Conservation (phyloP, 2,888 invertebrate species). For the Clostera curtula region DNA sequence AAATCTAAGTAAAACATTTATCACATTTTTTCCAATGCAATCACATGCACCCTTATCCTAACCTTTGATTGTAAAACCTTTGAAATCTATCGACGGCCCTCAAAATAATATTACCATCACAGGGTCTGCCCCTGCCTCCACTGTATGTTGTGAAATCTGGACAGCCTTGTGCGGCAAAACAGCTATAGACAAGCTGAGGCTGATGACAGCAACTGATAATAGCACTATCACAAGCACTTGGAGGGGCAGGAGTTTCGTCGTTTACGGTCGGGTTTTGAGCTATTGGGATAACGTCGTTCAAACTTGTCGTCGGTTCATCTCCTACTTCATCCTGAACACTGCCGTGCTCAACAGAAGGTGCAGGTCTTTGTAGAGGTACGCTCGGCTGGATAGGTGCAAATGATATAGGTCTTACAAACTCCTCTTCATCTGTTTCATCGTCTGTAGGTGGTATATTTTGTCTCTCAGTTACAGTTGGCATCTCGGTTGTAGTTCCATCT, state of each 20-base stretch:
- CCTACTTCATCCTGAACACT: too few relatives aligned
- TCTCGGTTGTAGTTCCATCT: conserved; percentile 7
- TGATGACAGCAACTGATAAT: conserved; percentile 51
- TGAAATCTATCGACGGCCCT: conserved; percentile 42
- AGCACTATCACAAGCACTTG: conserved; percentile 45
- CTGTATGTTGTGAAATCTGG: conserved; percentile 59
- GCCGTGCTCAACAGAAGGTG: conserved; percentile 47
- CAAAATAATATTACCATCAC: conserved; percentile 35
- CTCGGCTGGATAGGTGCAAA: conserved; percentile 36
- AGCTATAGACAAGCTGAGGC: conserved; percentile 35
- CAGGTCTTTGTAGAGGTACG: conserved; percentile 26
- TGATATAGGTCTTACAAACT: conserved; percentile 41
- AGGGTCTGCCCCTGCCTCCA: conserved; percentile 49
- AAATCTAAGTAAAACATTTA: too few relatives aligned
- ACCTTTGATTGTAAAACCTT: conserved; percentile 36
- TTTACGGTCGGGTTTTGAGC: too few relatives aligned
- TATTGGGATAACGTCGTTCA: too few relatives aligned
- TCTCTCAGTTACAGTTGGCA: conserved; percentile 28
- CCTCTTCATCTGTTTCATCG: conserved; percentile 25
- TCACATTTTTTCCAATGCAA: neutral
- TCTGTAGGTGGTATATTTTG: conserved; percentile 25
- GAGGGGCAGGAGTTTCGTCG: conserved; percentile 8
- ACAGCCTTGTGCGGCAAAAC: conserved; percentile 48
- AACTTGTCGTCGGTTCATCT: too few relatives aligned
- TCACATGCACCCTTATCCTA: conserved; percentile 17